Evolutionary conservation across 2,888 invertebrate genomes (phyloP).

Genomic region (Tromatobia lineatoria): DNA sequence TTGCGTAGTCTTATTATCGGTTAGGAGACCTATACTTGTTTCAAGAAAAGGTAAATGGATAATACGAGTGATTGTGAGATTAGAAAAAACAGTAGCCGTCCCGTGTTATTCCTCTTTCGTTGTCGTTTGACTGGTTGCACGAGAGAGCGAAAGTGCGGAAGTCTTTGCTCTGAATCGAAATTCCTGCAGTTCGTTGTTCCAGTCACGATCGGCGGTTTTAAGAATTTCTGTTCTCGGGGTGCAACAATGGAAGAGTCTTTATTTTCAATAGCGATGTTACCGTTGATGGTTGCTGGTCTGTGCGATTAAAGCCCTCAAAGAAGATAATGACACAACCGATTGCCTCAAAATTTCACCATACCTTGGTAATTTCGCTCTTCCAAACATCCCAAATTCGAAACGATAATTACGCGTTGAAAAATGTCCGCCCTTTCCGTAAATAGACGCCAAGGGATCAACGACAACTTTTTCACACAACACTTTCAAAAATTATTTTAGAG

Average conservation of each 20-base stretch:
- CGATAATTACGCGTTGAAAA: too few species aligned
- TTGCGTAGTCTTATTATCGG: slow-evolving; percentile 4
- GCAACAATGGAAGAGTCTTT: neutral
- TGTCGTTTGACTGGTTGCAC: slow-evolving; percentile 21
- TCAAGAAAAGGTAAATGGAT: slow-evolving; percentile 58
- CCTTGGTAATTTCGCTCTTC: too few species aligned
- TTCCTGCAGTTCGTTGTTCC: slow-evolving; percentile 1
- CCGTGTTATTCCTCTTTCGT: slow-evolving; percentile 2
- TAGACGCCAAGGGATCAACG: too few species aligned
- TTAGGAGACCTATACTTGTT: slow-evolving; percentile 4
- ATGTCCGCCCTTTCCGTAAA: too few species aligned
- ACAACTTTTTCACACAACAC: too few species aligned
- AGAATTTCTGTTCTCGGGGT: slow-evolving; percentile 12
- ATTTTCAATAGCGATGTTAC: neutral
- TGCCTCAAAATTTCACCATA: too few species aligned
- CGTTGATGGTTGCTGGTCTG: slow-evolving; percentile 27
- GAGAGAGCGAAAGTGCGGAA: slow-evolving; percentile 26
- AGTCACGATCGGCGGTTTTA: slow-evolving; percentile 34
- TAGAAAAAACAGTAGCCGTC: slow-evolving; percentile 10
- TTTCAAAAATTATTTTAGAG: too few species aligned
- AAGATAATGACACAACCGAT: neutral
- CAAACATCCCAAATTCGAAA: too few species aligned
- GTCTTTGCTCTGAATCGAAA: slow-evolving; percentile 5
- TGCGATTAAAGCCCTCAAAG: slow-evolving; percentile 45
- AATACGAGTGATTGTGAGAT: slow-evolving; percentile 55